Base-by-base conservation (phyloP, 2,888 invertebrate species). In the Nezara viridula region DNA sequence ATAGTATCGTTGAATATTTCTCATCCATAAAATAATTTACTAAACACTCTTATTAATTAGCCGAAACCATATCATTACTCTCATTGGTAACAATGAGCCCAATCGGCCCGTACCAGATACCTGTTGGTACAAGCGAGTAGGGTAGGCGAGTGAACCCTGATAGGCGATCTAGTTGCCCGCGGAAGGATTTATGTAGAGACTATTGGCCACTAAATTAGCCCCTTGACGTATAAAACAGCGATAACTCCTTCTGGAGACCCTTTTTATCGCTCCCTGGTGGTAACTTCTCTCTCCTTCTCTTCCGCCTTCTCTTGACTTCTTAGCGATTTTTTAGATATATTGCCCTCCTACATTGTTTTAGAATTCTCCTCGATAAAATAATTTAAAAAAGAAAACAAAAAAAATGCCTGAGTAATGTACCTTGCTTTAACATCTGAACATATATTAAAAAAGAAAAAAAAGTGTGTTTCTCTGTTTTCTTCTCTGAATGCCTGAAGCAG, bases 151-250 rank as follows among this genome's bases (percentile, higher is more conserved):
- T 60, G 27, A 60, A 12, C 19, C 66, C 32, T 73, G 66, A 73
- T 73, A 73, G 66, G 32, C 66, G 66, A 73, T 73, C 66, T 73
- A 37, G 32, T 73, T 32, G 19, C 66, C 66, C 66, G 12, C 19
- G 66, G 37, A 73, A 73, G 66, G 66, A 73, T 73, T 73, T 73
- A 73, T 73, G 66, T 37, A 5, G 32, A 73, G 66, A 73, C 66
- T 37, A 73, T 73, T 73, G 32, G 19, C 66, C 66, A 73, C 66
- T 73, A 73, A 73, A 73, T 73, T 73, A 73, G 66, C 6, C 66
- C 66, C 66, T 73, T 73, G 66, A 73, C 66, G 66, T 73, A 73
- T 73, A 73, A 73, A 73, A 73, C 66, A 73, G 66, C 66, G 66
- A 73, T 73, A 73, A 73, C 66, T 73, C 66, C 66, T 73, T 16